Evolutionary conservation across 2,797 vertebrate genomes (phyloP), one percentile per base, ranked within the genome.

Genomic region (Decapterus maruadsi): DNA sequence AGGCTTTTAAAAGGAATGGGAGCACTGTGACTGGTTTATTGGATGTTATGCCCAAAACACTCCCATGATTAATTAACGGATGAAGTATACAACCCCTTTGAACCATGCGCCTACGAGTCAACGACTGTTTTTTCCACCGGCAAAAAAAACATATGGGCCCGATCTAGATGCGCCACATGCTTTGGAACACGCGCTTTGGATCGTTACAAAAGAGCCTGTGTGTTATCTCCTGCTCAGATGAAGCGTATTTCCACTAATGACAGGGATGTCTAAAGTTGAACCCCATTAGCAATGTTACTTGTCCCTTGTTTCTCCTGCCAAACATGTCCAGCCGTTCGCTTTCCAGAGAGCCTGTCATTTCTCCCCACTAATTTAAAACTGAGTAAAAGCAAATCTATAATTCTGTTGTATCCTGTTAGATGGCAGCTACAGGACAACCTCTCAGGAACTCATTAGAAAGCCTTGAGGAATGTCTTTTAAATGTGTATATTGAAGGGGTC

Each of bases 361-460:
- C 29, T 77, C 63, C 65, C 69, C 61, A 36, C 77, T 88, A 83
- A 90, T 89, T 86, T 72, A 85, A 88, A 76, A 79, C 43, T 67
- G 76, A 77, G 81, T 31, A 83, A 87, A 86, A 83, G 68, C 13
- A 76, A 81, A 85, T 78, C 66, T 75, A 78, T 70, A 77, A 83
- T 76, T 87, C 57, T 58, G 53, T 75, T 78, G 58, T 63, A 78
- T 85, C 55, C 56, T 68, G 53, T 56, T 45, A 40, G 71, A 58
- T 69, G 66, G 75, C 75, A 87, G 75, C 69, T 76, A 34, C 73
- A 38, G 50, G 53, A 82, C 42, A 70, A 64, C 29, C 65, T 76
- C 54, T 59, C 57, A 80, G 59, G 43, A 73, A 78, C 63, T 80
- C 60, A 82, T 89, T 83, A 78, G 51, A 58, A 72, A 40, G 54